phyloP scores from a whole-genome alignment of 2,797 vertebrate species.

The Remorina albescens region DNA sequence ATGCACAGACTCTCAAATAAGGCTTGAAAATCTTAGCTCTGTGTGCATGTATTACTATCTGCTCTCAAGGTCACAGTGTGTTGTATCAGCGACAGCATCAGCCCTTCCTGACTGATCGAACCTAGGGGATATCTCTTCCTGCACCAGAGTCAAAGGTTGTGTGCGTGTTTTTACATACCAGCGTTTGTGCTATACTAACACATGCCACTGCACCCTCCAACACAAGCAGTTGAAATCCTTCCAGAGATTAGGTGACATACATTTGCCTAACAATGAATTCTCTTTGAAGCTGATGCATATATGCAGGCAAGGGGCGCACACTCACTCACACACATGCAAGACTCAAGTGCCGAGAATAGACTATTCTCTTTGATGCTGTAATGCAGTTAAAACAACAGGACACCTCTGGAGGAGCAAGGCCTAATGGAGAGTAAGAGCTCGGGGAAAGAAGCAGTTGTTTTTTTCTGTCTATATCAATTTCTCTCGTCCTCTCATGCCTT shows the following conservation, averaged over 20 bases:
- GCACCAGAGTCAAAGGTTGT: slow-evolving; percentile 20
- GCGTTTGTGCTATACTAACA: slow-evolving; percentile 45
- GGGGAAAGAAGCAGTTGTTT: slow-evolving; percentile 13
- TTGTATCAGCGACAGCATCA: slow-evolving; percentile 62
- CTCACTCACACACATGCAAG: neutral
- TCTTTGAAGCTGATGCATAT: slow-evolving; percentile 30
- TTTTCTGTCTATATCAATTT: neutral
- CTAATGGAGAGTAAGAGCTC: neutral
- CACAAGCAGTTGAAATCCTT: slow-evolving; percentile 25
- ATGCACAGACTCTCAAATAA: slow-evolving; percentile 25
- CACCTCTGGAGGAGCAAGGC: slow-evolving; percentile 1
- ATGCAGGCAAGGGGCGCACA: neutral
- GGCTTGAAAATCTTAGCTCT: slow-evolving; percentile 40
- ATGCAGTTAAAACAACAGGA: slow-evolving; percentile 24
- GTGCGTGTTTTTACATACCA: slow-evolving; percentile 22
- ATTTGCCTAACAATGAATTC: slow-evolving; percentile 20
- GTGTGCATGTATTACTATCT: slow-evolving; percentile 23
- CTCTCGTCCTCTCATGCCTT: neutral
- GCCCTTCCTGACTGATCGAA: slow-evolving; percentile 33
- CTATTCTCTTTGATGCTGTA: slow-evolving; percentile 23
- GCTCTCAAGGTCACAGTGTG: slow-evolving; percentile 58
- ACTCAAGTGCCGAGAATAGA: neutral
- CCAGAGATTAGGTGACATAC: slow-evolving; percentile 38
- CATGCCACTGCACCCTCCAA: slow-evolving; percentile 37
- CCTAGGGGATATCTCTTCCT: slow-evolving; percentile 29